These are phyloP conservation scores for Gonioctena quinquepunctata DNA, from an alignment of 1,140 invertebrate genomes.

Conservation along the genomic window DNA sequence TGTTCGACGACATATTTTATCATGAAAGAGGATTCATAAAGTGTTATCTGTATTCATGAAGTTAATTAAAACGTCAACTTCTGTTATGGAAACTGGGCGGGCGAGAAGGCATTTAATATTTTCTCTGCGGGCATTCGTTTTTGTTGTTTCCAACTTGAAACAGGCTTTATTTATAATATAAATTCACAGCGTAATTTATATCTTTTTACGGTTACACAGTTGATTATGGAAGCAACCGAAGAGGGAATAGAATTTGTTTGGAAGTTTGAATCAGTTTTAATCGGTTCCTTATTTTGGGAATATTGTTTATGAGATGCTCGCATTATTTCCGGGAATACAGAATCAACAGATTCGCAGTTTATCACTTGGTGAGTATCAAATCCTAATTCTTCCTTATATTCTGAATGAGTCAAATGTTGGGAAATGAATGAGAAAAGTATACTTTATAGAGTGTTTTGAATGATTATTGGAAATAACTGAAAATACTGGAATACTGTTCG, in stretches of 20 bases:
- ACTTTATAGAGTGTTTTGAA: too few species aligned
- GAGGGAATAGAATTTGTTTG: not conserved
- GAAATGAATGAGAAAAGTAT: too few species aligned
- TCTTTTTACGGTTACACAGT: not conserved
- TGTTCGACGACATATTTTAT: conserved; percentile 15
- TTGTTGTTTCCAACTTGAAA: not conserved
- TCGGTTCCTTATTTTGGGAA: not conserved
- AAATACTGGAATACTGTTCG: too few species aligned
- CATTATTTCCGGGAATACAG: too few species aligned
- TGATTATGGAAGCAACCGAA: not conserved
- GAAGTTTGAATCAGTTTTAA: not conserved
- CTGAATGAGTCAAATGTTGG: too few species aligned
- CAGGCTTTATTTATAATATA: not conserved
- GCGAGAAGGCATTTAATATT: conserved; percentile 18
- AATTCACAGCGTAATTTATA: not conserved
- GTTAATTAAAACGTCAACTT: conserved; percentile 21
- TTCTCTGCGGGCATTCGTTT: conserved; percentile 7
- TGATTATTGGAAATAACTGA: too few species aligned
- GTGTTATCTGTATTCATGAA: conserved; percentile 21
- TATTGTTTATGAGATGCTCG: too few species aligned
- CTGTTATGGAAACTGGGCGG: conserved; percentile 8
- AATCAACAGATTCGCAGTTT: too few species aligned
- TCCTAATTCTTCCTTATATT: too few species aligned
- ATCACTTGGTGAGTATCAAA: too few species aligned
- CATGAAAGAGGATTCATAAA: conserved; percentile 10